Percentiles rank a stretch among this genome's conserved stretches.
Conservation (phyloP, 1,140 invertebrate species). For the Ostrea denselamellosa region DNA sequence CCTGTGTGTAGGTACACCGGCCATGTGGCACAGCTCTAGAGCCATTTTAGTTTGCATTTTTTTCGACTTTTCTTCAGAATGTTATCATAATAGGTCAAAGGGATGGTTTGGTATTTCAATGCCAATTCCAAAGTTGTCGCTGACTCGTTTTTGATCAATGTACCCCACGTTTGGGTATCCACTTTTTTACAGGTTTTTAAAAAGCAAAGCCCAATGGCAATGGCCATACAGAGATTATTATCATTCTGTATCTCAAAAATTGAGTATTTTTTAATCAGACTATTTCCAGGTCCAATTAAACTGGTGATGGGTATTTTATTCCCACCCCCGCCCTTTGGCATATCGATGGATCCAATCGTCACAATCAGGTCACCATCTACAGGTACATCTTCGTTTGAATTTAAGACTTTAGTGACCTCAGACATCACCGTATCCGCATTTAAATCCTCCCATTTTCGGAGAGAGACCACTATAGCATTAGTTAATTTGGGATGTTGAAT, state of each 20-base stretch:
- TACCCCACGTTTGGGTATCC: neutral
- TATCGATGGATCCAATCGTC: neutral
- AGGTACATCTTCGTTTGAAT: too few relatives aligned
- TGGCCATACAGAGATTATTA: constrained; percentile 23
- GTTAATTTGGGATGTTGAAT: too few relatives aligned
- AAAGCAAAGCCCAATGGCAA: constrained; percentile 10
- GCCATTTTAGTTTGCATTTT: neutral
- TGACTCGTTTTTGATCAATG: neutral
- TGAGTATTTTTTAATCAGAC: neutral
- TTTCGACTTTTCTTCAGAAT: neutral
- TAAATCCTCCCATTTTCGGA: neutral
- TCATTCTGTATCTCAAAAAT: neutral
- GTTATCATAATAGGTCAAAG: neutral
- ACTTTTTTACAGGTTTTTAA: constrained; percentile 12
- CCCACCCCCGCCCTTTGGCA: neutral
- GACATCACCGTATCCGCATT: neutral
- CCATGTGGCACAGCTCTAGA: neutral
- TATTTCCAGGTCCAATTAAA: neutral
- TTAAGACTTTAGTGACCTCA: too few relatives aligned
- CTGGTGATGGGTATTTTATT: neutral
- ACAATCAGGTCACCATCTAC: too few relatives aligned
- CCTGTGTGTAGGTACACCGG: neutral
- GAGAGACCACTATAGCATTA: constrained; percentile 3
- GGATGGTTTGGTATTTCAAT: constrained; percentile 24
- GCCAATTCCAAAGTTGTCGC: neutral